Base-by-base conservation (phyloP, 2,797 vertebrate species). In the Dendrocincla tyrannina region DNA sequence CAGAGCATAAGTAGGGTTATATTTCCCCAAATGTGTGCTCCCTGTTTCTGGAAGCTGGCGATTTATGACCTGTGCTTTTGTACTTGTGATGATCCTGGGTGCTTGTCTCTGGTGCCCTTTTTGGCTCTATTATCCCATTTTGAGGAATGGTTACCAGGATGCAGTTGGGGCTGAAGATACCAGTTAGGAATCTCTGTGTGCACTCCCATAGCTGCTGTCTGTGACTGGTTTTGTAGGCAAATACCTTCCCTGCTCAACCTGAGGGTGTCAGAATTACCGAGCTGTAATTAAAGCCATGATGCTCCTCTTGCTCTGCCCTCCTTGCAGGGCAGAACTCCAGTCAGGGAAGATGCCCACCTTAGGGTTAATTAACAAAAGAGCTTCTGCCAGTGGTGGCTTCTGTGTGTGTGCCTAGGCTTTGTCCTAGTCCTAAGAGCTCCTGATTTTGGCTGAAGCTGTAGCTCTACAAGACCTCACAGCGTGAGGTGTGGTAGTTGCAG, bases 331-430 rank as follows among this genome's bases (percentile, higher is more conserved):
- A 41, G 55, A 25, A 17, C 41, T 33, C 0, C 33, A 5, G 7
- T 75, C 0, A 0, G n/a, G 7, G 1, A 52, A 49, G 64, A 18
- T 5, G 7, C 22, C 11, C 76, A 50, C 5, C 13, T 66, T 10
- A 1, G 11, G 33, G 58, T 39, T 25, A 39, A 8, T 32, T 32
- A 14, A 15, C 24, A 35, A 28, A 69, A 17, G 15, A 32, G 33
- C 5, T 83, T 22, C 25, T 3, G 16, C 42, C 20, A 4, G 0
- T 13, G 68, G 20, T 13, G 11, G 3, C 14, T 19, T n/a, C 1
- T 83, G 8, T 10, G 20, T 47, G 15, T 37, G 5, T 74, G 5
- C 32, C 25, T 28, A 3, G 39, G 7, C 15, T 77, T 72, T 59
- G 24, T 81, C 30, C 14, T 35, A 9, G 35, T 46, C 24, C 33